Conservation (phyloP, 2,113 vertebrate genomes). For the Heterocephalus glaber region DNA sequence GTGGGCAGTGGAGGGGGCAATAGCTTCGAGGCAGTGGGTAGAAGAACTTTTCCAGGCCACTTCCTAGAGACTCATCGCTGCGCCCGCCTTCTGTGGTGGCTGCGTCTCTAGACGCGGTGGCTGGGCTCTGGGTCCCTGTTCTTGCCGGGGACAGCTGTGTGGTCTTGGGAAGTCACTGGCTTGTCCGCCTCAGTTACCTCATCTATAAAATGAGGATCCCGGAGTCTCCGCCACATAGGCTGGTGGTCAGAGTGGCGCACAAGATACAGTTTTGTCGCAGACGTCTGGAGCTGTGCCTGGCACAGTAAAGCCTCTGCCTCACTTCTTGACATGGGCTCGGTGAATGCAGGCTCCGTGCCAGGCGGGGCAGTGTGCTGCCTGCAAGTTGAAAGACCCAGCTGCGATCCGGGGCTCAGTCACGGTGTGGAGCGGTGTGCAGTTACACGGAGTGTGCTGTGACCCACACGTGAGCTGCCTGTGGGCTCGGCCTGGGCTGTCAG, state of each 20-base stretch:
- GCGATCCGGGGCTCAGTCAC: not conserved
- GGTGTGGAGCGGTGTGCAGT: not conserved
- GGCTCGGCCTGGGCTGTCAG: not conserved
- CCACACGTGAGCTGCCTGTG: not conserved
- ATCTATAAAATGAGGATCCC: not conserved
- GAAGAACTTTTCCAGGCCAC: not conserved
- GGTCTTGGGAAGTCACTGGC: not conserved
- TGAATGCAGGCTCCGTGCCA: not conserved
- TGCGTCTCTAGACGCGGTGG: no score
- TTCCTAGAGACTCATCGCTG: not conserved
- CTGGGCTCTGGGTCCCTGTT: not conserved
- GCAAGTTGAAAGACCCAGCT: not conserved
- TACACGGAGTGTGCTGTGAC: not conserved
- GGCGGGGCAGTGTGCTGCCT: not conserved
- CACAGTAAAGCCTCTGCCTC: not conserved
- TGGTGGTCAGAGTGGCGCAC: slow-evolving; percentile 11
- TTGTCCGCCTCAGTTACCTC: not conserved
- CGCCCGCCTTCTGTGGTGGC: not conserved
- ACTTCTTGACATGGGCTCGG: not conserved
- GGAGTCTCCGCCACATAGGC: not conserved
- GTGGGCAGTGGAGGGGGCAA: not conserved
- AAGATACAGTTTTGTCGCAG: not conserved
- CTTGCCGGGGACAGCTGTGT: not conserved
- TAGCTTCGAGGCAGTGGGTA: not conserved
- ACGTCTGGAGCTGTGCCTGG: slow-evolving; percentile 2